Conservation (phyloP, 2,797 vertebrate species). For the Phylloscopus collybita region DNA sequence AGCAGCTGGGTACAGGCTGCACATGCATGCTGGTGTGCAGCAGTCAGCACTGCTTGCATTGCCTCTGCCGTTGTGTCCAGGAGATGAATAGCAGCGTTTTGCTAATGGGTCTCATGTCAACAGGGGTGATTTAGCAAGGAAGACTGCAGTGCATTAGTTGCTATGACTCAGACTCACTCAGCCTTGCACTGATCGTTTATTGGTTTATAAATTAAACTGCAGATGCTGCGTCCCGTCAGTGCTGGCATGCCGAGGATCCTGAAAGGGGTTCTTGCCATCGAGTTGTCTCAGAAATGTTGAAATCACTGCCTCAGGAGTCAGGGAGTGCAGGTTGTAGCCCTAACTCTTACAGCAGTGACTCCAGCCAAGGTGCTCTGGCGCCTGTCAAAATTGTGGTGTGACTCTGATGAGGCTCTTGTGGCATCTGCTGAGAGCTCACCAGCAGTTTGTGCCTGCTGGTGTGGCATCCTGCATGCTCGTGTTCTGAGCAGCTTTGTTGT, state of each 20-base stretch:
- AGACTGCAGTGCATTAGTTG: slow-evolving; percentile 49
- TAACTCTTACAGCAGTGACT: not conserved
- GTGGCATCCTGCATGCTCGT: not conserved
- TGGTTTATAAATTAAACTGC: slow-evolving; percentile 32
- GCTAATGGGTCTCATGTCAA: slow-evolving; percentile 52
- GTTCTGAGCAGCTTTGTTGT: not conserved
- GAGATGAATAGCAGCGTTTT: slow-evolving; percentile 30
- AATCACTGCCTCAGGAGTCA: not conserved
- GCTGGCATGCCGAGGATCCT: not conserved
- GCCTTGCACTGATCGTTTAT: not conserved
- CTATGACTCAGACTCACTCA: slow-evolving; percentile 29
- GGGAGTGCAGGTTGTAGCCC: not conserved
- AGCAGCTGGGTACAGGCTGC: not conserved
- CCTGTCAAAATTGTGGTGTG: not conserved
- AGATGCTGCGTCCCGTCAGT: not conserved
- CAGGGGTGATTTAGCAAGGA: slow-evolving; percentile 40
- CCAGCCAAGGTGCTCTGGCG: not conserved
- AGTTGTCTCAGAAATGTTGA: not conserved
- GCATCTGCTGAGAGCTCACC: not conserved
- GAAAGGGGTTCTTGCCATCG: not conserved
- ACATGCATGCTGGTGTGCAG: not conserved
- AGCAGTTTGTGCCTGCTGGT: not conserved
- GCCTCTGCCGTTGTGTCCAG: not conserved
- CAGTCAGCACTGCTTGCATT: not conserved
- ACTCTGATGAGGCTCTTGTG: not conserved